A percentile compares a stretch with the other conserved stretches of the same genome.
Conservation (phyloP, 1,140 invertebrate genomes). For the Luehdorfia chinensis region DNA sequence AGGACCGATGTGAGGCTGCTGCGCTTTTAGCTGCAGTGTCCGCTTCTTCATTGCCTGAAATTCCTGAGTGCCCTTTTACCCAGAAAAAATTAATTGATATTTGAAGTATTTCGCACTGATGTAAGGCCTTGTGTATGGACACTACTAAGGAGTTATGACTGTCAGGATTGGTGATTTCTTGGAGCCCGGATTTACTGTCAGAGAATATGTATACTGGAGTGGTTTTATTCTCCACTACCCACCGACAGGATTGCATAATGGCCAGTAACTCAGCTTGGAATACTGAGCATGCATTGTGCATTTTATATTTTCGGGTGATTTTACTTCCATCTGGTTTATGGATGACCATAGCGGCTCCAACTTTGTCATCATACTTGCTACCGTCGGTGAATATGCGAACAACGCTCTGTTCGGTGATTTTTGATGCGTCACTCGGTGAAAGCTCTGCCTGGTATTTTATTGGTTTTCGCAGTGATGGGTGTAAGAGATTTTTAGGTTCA, state of each 20-base stretch:
- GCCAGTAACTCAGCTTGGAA: neutral
- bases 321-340: neutral
- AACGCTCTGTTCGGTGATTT: neutral
- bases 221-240: neutral
- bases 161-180: neutral
- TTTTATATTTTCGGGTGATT: neutral
- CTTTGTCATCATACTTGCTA: neutral
- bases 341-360: neutral
- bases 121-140: neutral
- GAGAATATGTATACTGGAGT: neutral
- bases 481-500: neutral
- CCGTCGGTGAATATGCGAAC: neutral
- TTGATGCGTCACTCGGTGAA: neutral
- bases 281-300: neutral
- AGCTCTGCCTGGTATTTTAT: neutral
- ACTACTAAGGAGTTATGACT: neutral
- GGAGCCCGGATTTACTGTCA: neutral
- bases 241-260: neutral
- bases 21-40: neutral
- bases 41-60: slow-evolving; percentile 3
- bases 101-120: neutral
- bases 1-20: neutral
- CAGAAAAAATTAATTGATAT: neutral
- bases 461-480: slow-evolving; percentile 2
- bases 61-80: neutral